Base-by-base conservation (phyloP, 2,888 invertebrate genomes). In the Megastigmus dorsalis region DNA sequence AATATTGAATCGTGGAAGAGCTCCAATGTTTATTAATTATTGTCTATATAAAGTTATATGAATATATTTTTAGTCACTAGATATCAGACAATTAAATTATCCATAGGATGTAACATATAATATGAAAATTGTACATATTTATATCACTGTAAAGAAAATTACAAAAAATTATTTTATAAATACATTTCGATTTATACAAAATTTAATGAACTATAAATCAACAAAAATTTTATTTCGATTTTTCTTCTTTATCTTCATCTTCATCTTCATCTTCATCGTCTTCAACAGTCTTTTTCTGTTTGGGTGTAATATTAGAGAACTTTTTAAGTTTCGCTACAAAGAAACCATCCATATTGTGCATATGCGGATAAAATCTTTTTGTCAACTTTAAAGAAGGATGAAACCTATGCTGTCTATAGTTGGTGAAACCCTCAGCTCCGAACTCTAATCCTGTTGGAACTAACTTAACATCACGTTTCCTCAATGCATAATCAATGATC, bases 261-360 rank as follows among this genome's bases (percentile, higher is more conserved):
- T n/a, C n/a, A n/a, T n/a, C n/a, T n/a, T n/a, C n/a, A n/a, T n/a
- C n/a, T n/a, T 82, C 82, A 36, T 81, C 80, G 28, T 80, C 78
- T 50, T 78, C 69, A 36, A 69, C 65, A 41, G 76, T 38, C 57
- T 79, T 75, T 13, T 80, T 76, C 30, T 74, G 83, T 79, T 89
- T 88, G 3, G 90, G 90, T 89, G 92, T 90, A 45, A 92, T 91
- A 89, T 98, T 96, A 0, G 96, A 96, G 86, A 98, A 95, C 86
- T 99, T 99, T 89, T 97, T 97, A 13, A 99, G 88, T 89, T 99
- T 99, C 0, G 98, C 98, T 1, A 99, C 98, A 89, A 94, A 99
- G 89, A 99, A 99, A 3, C 99, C 99, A 89, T 99, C 99, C 95
- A 99, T 96, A 86, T 99, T 99, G 87, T 99, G 97, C 2, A 95